Evolutionary conservation across 2,797 vertebrate genomes (phyloP).

Genomic region (Eulemur rubriventer): DNA sequence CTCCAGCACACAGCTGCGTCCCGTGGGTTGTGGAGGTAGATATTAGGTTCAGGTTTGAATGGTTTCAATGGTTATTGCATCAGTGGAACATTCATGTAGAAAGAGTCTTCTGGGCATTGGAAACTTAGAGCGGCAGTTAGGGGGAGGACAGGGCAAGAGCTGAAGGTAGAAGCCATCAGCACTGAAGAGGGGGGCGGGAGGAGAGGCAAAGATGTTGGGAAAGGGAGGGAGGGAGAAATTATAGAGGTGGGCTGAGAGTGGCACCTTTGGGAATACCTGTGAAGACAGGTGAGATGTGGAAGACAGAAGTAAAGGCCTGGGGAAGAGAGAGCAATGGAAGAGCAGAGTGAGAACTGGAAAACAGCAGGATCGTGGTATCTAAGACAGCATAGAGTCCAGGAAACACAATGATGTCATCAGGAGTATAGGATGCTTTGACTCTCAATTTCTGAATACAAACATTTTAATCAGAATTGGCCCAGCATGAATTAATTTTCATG

Average conservation of each 20-base stretch:
- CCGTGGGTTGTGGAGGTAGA: background rate
- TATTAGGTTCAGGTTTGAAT: background rate
- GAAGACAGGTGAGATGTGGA: no score
- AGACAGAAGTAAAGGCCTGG: background rate
- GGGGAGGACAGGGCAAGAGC: background rate
- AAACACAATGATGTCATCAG: background rate
- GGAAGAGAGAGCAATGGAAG: background rate
- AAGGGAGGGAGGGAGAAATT: background rate
- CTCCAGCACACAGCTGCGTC: background rate
- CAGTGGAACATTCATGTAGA: background rate
- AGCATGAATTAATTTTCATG: slow-evolving; percentile 75
- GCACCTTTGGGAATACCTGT: background rate
- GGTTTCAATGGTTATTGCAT: background rate
- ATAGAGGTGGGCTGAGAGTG: background rate
- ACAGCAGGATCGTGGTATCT: background rate
- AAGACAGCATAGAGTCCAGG: background rate
- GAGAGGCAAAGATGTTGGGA: background rate
- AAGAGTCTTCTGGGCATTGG: background rate
- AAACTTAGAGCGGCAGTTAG: background rate
- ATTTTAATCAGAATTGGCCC: slow-evolving; percentile 69
- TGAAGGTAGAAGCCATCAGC: accelerated
- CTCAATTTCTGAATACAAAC: slow-evolving; percentile 56
- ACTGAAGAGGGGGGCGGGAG: no score
- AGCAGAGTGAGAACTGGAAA: background rate
- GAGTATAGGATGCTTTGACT: slow-evolving; percentile 34